Evolutionary conservation across 2,113 vertebrate genomes (phyloP).

Genomic region (Ciconia boyciana): DNA sequence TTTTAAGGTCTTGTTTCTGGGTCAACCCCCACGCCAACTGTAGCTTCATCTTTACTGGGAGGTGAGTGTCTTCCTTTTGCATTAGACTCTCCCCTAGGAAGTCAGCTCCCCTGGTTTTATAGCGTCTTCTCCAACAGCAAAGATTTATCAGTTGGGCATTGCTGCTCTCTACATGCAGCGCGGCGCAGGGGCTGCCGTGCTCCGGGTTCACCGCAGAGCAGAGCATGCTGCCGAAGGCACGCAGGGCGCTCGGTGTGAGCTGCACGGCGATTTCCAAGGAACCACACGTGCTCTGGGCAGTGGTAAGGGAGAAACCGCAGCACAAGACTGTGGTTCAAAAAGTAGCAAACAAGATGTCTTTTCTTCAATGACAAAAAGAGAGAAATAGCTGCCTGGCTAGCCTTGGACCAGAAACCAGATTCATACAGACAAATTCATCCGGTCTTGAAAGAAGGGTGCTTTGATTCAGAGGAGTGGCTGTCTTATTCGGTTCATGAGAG

Average conservation of each 20-base stretch:
- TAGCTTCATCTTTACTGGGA: background rate
- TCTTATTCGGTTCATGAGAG: background rate
- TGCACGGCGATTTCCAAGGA: background rate
- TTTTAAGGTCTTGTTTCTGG: background rate
- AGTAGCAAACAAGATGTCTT: background rate
- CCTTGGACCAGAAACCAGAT: background rate
- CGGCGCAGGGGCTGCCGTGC: fast-evolving
- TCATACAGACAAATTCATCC: background rate
- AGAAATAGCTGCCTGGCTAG: background rate
- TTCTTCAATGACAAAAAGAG: background rate
- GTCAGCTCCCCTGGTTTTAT: background rate
- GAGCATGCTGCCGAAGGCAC: background rate
- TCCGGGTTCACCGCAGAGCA: background rate
- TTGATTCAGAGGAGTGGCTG: background rate
- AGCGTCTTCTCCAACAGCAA: background rate
- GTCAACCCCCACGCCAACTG: background rate
- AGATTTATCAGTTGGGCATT: background rate
- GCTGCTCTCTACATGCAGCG: background rate
- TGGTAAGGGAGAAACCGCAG: background rate
- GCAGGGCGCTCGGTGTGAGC: background rate
- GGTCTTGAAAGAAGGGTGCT: background rate
- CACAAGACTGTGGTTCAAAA: background rate
- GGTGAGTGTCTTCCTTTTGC: background rate
- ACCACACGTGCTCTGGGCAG: background rate
- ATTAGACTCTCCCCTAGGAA: background rate